Evolutionary conservation across 2,888 invertebrate species (phyloP).

Genomic region (Sphaeridia pumilis): DNA sequence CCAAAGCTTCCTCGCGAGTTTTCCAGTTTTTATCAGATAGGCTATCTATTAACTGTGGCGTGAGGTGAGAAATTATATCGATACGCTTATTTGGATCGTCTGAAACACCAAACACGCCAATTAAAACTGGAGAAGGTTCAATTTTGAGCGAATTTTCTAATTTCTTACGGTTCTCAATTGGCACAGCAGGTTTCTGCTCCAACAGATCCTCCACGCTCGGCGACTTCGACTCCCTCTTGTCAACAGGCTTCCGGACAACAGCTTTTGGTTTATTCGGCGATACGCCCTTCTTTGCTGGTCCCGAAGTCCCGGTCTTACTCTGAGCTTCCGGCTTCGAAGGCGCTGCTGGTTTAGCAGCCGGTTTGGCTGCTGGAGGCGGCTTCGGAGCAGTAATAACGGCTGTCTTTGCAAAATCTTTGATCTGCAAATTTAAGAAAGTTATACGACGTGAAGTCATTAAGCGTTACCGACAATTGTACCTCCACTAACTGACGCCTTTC

Average conservation of each 20-base stretch:
- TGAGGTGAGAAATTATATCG: slow-evolving; percentile 16
- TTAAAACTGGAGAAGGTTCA: background rate
- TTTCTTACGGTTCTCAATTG: slow-evolving; percentile 5
- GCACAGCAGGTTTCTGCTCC: slow-evolving; percentile 5
- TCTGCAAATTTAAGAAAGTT: too few relatives aligned
- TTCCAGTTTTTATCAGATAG: slow-evolving; percentile 41
- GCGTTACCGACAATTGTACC: too few relatives aligned
- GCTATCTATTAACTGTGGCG: slow-evolving; percentile 28
- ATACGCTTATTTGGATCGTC: slow-evolving; percentile 14
- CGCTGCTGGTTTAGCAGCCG: slow-evolving; percentile 43
- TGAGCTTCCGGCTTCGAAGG: slow-evolving; percentile 41
- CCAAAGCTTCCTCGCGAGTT: slow-evolving; percentile 57
- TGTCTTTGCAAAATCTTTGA: slow-evolving; percentile 87
- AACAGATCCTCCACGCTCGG: slow-evolving; percentile 10
- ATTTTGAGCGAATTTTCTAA: background rate
- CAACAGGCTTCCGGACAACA: slow-evolving; percentile 32
- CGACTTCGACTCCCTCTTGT: slow-evolving; percentile 17
- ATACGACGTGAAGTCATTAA: too few relatives aligned
- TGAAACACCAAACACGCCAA: background rate
- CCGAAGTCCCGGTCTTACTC: slow-evolving; percentile 42
- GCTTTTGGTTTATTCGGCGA: slow-evolving; percentile 18
- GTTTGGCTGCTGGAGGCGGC: slow-evolving; percentile 46
- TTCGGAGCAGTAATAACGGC: slow-evolving; percentile 62
- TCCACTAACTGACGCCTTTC: too few relatives aligned
- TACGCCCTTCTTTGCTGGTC: slow-evolving; percentile 26